phyloP scores from a whole-genome alignment of 2,888 invertebrate species.

The Chrysotoxum bicinctum region DNA sequence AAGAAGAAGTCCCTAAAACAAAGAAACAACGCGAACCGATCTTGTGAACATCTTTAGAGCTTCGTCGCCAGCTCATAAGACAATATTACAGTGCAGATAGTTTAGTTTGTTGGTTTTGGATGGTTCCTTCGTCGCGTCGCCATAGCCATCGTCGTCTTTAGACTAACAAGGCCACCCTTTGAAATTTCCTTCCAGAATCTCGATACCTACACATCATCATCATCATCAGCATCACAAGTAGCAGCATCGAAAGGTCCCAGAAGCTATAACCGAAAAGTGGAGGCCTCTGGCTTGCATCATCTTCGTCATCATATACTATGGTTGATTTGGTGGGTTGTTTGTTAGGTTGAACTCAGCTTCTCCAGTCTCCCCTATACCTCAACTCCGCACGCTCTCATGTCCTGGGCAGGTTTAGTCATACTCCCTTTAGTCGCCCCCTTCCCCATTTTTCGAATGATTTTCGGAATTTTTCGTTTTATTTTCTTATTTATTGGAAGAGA shows the following conservation, averaged over 20 bases:
- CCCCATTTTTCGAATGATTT: slow-evolving; percentile 3
- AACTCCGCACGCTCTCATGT: background rate
- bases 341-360: slow-evolving; percentile 56
- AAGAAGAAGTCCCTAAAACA: slow-evolving; percentile 60
- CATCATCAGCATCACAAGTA: slow-evolving; percentile 26
- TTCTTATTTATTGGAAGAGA: slow-evolving; percentile 63
- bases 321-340: slow-evolving; percentile 47
- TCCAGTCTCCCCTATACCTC: background rate
- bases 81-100: slow-evolving; percentile 43
- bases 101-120: slow-evolving; percentile 32
- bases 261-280: slow-evolving; percentile 49
- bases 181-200: slow-evolving; percentile 52
- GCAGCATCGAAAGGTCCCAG: slow-evolving; percentile 49
- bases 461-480: slow-evolving; percentile 57
- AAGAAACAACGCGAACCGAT: slow-evolving; percentile 58
- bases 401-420: slow-evolving; percentile 43
- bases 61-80: slow-evolving; percentile 56
- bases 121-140: background rate
- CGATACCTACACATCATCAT: slow-evolving; percentile 32
- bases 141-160: background rate
- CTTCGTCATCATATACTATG: slow-evolving; percentile 62
- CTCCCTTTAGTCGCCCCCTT: background rate
- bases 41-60: slow-evolving; percentile 62
- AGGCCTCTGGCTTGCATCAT: slow-evolving; percentile 47
- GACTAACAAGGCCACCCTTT: slow-evolving; percentile 72